These are phyloP conservation scores for Drosophila ambigua DNA, from an alignment of 1,140 invertebrate genomes.

Conservation along the genomic window DNA sequence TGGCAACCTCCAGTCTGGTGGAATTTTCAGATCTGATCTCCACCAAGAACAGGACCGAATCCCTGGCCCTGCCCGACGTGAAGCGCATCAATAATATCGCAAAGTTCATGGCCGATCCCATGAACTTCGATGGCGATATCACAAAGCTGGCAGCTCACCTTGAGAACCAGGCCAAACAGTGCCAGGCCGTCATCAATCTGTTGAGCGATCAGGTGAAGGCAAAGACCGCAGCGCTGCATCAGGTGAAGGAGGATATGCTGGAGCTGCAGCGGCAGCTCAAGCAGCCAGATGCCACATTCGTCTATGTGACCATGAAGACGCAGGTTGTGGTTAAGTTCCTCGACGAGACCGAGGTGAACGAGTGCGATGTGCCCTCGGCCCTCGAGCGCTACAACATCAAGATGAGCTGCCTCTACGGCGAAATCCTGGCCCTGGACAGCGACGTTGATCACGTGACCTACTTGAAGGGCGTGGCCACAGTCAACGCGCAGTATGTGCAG, in stretches of 20 bases:
- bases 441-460: constrained; percentile 43
- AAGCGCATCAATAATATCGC: constrained; percentile 29
- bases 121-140: constrained; percentile 23
- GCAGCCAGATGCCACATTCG: not conserved
- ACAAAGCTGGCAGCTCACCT: constrained; percentile 17
- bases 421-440: constrained; percentile 37
- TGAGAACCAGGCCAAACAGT: constrained; percentile 18
- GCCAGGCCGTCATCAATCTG: constrained; percentile 14
- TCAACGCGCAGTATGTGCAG: constrained; percentile 31
- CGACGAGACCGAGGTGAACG: constrained; percentile 36
- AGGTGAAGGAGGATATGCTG: constrained; percentile 48
- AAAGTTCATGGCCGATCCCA: constrained; percentile 34
- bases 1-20: constrained; percentile 9
- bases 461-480: constrained; percentile 17
- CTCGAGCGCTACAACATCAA: constrained; percentile 32
- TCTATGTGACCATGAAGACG: not conserved
- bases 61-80: constrained; percentile 31
- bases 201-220: constrained; percentile 20
- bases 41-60: not conserved
- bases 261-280: constrained; percentile 32
- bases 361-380: constrained; percentile 31
- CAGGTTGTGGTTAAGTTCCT: constrained; percentile 29
- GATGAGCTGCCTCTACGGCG: constrained; percentile 34
- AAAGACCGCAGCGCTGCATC: constrained; percentile 21
- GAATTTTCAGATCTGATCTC: constrained; percentile 20